Evolutionary conservation across 1,140 invertebrate species (phyloP), one percentile per base, ranked within the genome.

Genomic region (Drosophila grimshawi): DNA sequence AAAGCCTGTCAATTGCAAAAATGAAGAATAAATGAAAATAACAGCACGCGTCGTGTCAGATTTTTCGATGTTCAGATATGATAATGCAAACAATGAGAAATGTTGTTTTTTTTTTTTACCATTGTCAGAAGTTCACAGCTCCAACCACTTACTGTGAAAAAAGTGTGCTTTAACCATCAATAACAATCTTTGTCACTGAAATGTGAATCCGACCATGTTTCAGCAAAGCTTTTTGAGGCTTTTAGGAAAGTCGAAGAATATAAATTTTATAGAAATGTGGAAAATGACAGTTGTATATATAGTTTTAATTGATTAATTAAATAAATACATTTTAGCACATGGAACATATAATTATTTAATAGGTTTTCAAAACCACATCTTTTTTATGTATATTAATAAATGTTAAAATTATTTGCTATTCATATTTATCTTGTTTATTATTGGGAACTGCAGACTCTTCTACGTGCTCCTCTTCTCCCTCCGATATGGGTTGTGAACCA

Each of bases 41-140:
- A 81, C 68, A 86, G 75, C 82, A 78, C 70, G 78, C 78, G 67
- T 78, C 75, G 81, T 79, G 71, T 71, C 81, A 86, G 81, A 86
- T 86, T 86, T 81, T 86, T 75, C 61, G 65, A 81, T 86, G 74
- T 79, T 71, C 76, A 65, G 78, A 76, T 86, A 81, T 86, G 75
- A 78, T 81, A 85, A 85, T 85, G 81, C 77, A 85, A 81, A 71
- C 75, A 78, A 81, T 78, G 82, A 70, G 75, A 62, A 69, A 49
- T 77, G 57, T 49, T 51, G 65, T 57, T 71, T 52, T 70, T 76
- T 43, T 41, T 43, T 43, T 43, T 4, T 39, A 10, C 2, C 10
- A 8, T 39, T 59, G 35, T 1, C 46, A 57, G 46, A 32, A 33
- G 19, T 53, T 72, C 7, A 30, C 8, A 11, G 27, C 56, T 3